Evolutionary conservation across 1,140 invertebrate species (phyloP).

Genomic region (Drosophila novamexicana): DNA sequence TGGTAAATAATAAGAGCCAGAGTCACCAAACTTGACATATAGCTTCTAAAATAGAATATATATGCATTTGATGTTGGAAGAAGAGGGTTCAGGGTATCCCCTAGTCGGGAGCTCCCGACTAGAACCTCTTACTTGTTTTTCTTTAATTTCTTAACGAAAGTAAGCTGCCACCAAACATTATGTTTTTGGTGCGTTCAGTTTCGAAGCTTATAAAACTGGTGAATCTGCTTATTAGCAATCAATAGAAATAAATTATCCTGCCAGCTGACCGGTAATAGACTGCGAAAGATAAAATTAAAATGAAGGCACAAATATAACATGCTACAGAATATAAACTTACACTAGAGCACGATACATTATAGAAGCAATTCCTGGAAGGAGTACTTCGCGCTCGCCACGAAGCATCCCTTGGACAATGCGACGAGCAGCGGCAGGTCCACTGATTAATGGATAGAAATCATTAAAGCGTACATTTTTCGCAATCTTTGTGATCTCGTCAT

Average conservation of each 20-base stretch:
- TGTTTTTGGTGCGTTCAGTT: not conserved
- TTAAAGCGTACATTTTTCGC: not conserved
- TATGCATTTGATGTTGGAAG: too few relatives aligned
- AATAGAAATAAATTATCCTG: slow-evolving; percentile 16
- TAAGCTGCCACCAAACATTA: not conserved
- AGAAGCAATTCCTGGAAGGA: slow-evolving; percentile 23
- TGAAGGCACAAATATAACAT: not conserved
- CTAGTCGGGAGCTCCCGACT: too few relatives aligned
- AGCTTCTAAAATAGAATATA: too few relatives aligned
- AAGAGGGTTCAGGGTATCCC: too few relatives aligned
- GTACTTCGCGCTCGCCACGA: slow-evolving; percentile 52
- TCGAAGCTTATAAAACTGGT: not conserved
- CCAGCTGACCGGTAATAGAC: slow-evolving; percentile 49
- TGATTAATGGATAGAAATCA: slow-evolving; percentile 50
- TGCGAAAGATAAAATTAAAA: slow-evolving; percentile 3
- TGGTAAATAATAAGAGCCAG: too few relatives aligned
- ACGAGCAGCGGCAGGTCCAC: slow-evolving; percentile 32
- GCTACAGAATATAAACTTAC: slow-evolving; percentile 20
- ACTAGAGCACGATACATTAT: slow-evolving; percentile 4
- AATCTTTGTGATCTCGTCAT: slow-evolving; percentile 34
- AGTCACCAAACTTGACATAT: too few relatives aligned
- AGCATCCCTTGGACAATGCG: slow-evolving; percentile 55
- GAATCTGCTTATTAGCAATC: not conserved
- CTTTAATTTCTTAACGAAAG: not conserved
- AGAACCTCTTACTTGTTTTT: too few relatives aligned